Evolutionary conservation across 1,140 invertebrate species (phyloP).

Genomic region (Bombus pyrosoma): DNA sequence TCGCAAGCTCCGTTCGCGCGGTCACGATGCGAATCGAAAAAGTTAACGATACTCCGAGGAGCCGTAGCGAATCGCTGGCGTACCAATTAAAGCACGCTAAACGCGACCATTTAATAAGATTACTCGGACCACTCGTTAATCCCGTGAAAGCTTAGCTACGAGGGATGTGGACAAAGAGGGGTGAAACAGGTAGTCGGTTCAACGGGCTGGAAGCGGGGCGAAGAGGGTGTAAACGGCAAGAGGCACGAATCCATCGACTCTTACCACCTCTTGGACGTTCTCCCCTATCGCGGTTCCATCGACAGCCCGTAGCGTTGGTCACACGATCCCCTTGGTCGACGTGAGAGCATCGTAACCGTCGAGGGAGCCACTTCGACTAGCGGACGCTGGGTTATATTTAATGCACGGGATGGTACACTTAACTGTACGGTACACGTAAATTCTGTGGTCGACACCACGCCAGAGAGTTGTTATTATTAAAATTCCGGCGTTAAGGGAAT

Average conservation of each 20-base stretch:
- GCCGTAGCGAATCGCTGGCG: not conserved
- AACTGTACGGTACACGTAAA: conserved; percentile 6
- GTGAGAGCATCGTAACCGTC: conserved; percentile 12
- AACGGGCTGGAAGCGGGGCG: conserved; percentile 33
- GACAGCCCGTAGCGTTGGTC: conserved; percentile 28
- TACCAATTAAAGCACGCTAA: not conserved
- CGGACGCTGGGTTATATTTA: conserved; percentile 15
- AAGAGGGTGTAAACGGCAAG: conserved; percentile 44
- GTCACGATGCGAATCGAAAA: not conserved
- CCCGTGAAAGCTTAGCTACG: not conserved
- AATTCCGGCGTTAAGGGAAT: not conserved
- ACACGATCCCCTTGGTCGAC: conserved; percentile 17
- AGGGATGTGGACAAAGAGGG: conserved; percentile 12
- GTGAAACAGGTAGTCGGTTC: conserved; percentile 36
- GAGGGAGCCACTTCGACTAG: conserved; percentile 12
- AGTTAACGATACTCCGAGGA: not conserved
- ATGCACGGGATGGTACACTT: conserved; percentile 10
- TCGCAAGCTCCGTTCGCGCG: too few species aligned
- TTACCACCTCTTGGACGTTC: not conserved
- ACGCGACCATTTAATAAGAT: not conserved
- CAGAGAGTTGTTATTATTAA: not conserved
- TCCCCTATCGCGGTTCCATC: not conserved
- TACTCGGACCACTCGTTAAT: conserved; percentile 16
- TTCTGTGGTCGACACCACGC: not conserved
- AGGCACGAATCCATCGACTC: conserved; percentile 19